Evolutionary conservation across 2,113 vertebrate genomes (phyloP), one percentile per base, ranked within the genome.

Genomic region (Hyperoodon ampullatus): DNA sequence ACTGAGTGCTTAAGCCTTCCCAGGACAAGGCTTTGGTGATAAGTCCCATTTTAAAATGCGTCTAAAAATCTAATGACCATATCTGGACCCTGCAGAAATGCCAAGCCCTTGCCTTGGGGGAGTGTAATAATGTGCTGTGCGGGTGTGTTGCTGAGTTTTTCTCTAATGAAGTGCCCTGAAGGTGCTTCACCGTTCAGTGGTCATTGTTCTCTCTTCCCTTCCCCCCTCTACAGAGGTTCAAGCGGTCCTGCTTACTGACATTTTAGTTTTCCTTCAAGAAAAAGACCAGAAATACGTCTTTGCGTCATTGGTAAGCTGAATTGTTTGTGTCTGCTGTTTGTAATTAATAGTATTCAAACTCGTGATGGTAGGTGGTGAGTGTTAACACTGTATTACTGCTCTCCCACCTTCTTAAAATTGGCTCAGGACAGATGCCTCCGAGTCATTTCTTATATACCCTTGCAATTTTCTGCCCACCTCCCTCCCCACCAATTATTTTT

Each of bases 151-250:
- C 93, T 44, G 55, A 39, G 4, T 68, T 12, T 7, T 8, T 9
- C 23, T 60, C 47, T 18, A 5, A 14, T n/a, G 3, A 3, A 30
- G 9, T 8, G 4, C 60, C 15, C n/a, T 39, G 63, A 12, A 4
- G 0, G 6, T n/a, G 26, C 19, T 12, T 30, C 28, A 1, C 60
- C 18, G 0, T 21, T n/a, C 7, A 39, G 33, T 24, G 74, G 33
- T 82, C 12, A 18, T 28, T 28, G 6, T 75, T 80, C 14, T 66
- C 42, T 86, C n/a, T 65, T 77, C 15, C 58, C 47, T 60, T 65
- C 19, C 21, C 81, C 28, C 23, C n/a, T 71, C 78, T 61, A 24
- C 98, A 99, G 99, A 99, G 81, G 99, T 99, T 75, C 99, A 99
- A n/a, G 99, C 99, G 53, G 98, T 99, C 90, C 99, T 99, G 8